Base-by-base conservation (phyloP, 53 echinoderm and acorn worm species). In the Echinarachnius parma region DNA sequence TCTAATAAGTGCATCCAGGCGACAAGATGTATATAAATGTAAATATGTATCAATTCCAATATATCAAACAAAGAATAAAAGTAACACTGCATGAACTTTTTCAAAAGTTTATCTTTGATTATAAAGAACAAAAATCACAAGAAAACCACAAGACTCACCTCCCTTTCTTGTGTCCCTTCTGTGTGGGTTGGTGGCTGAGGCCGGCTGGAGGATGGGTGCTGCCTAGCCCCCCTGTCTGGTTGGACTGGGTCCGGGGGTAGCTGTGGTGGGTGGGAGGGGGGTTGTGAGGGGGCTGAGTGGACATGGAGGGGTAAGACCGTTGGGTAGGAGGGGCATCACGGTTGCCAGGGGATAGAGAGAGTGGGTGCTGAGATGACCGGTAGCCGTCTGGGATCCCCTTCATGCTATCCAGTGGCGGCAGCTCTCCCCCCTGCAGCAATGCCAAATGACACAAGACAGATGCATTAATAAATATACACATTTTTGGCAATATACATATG, bases 371-470 rank as follows among this genome's bases (percentile, higher is more conserved):
- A 9, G 83, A 48, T 29, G 62, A 60, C 0, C 90, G 81, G 71
- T 85, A 96, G 46, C 81, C 86, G 21, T 96, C 91, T 2, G 96
- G 96, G 24, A 96, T 79, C 23, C 96, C 96, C 64, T 88, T 87
- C 19, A 88, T 79, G 35, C 76, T 87, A 86, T 96, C 96, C 13
- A 96, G 91, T 28, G 96, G 96, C 31, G 96, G 96, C 31, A 96
- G 75, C 57, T 87, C 83, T 10, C 89, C 89, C 29, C 74, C 48
- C 28, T 76, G 57, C 66, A 62, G 44, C 55, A 39, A 9, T n/a
- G n/a, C n/a, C n/a, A n/a, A n/a, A n/a, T n/a, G n/a, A n/a, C n/a
- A n/a, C n/a, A n/a, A n/a, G n/a, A n/a, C n/a, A n/a, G n/a, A n/a
- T n/a, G n/a, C n/a, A n/a, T n/a, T n/a, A n/a, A n/a, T n/a, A n/a